Evolutionary conservation across 2,113 vertebrate species (phyloP).

Genomic region (Desmodus rotundus): DNA sequence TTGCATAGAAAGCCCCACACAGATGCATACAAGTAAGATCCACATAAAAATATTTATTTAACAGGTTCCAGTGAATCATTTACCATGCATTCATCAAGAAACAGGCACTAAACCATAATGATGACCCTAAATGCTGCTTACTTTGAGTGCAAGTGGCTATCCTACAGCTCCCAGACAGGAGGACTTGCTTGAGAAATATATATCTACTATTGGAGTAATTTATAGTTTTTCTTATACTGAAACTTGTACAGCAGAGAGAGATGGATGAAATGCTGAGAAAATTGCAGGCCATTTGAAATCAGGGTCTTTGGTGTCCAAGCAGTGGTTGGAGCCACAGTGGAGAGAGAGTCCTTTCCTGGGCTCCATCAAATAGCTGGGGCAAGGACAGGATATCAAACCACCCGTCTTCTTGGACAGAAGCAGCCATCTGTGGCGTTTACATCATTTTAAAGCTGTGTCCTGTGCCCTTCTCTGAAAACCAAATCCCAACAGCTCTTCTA

Average conservation of each 20-base stretch:
- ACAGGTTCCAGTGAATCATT: not conserved
- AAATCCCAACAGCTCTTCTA: not conserved
- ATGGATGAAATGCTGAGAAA: constrained; percentile 7
- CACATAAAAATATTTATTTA: constrained; percentile 58
- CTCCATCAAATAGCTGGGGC: not conserved
- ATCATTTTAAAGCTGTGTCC: constrained; percentile 44
- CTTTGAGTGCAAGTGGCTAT: not conserved
- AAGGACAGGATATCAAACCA: not conserved
- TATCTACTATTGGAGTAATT: not conserved
- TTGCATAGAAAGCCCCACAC: constrained; percentile 43
- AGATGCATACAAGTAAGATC: not conserved
- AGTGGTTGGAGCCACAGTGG: not conserved
- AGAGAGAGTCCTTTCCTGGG: not conserved
- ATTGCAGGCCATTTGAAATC: constrained; percentile 23
- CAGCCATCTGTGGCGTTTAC: not conserved
- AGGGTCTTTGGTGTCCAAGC: not conserved
- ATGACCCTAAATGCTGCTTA: not conserved
- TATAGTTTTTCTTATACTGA: not conserved
- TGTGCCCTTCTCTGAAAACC: constrained; percentile 28
- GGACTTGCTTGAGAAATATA: constrained; percentile 29
- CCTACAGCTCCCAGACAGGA: not conserved
- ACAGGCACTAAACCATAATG: not conserved
- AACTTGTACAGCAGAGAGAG: not conserved
- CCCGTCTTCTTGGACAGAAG: constrained; percentile 51
- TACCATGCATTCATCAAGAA: constrained; percentile 14